Base-by-base conservation (phyloP, 53 echinoderm and acorn worm genomes). In the Actinopyga echinites region DNA sequence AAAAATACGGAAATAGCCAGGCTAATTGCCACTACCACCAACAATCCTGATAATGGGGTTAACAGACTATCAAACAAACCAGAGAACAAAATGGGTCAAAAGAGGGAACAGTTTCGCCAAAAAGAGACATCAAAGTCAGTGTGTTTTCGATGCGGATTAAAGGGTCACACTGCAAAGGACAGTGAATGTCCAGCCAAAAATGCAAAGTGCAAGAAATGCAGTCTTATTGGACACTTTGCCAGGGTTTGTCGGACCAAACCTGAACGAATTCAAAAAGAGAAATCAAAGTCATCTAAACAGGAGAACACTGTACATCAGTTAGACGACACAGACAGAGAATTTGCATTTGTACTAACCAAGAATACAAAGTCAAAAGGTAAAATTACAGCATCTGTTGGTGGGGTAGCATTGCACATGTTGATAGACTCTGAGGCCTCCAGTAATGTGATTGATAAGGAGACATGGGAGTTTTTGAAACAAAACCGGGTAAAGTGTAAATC, bases 151-250 rank as follows among this genome's bases (percentile, higher is more conserved):
- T n/a, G n/a, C n/a, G n/a, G n/a, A n/a, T n/a, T n/a, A n/a, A n/a
- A n/a, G n/a, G n/a, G n/a, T n/a, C n/a, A n/a, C n/a, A n/a, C n/a
- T n/a, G n/a, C n/a, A n/a, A n/a, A n/a, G n/a, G n/a, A n/a, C n/a
- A n/a, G n/a, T n/a, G n/a, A n/a, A n/a, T 87, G 87, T 73, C 87
- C 80, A 53, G 85, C 91, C 1, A 79, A 29, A 25, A 57, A 84
- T 55, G 84, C 34, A 34, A 52, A 71, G 9, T 91, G 91, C 36
- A 66, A 79, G 10, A 88, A 91, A 43, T 91, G 88, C 24, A 44
- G 84, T 31, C 38, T 68, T 23, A 8, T 4, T 0, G 82, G 91
- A 79, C 75, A 88, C 54, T 88, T 69, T 30, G 80, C 81, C 7
- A 81, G 62, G 3, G 65, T 84, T 49, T 87, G 88, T 34, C 69